Evolutionary conservation across 2,113 vertebrate species (phyloP).

Genomic region (Indicator maculatus): DNA sequence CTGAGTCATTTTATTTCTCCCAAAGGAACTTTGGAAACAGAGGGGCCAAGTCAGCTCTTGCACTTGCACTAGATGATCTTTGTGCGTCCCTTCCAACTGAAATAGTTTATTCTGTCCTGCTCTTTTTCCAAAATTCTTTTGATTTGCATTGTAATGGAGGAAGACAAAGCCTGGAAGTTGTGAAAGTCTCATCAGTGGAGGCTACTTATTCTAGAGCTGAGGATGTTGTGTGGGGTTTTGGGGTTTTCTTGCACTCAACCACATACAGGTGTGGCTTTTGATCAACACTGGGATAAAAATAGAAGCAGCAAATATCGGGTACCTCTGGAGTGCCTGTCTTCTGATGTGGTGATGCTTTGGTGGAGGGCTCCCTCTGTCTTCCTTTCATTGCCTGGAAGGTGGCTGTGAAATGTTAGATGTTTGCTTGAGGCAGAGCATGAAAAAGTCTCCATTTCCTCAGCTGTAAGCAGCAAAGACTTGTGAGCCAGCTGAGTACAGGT

Average conservation of each 20-base stretch:
- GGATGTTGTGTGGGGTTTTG: background rate
- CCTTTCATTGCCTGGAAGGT: background rate
- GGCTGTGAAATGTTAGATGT: background rate
- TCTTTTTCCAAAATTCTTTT: background rate
- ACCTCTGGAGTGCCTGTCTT: background rate
- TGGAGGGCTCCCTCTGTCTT: background rate
- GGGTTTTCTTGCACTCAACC: background rate
- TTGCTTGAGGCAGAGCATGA: background rate
- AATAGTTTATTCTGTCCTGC: too few relatives aligned
- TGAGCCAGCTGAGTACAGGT: background rate
- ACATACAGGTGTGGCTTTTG: background rate
- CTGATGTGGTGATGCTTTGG: background rate
- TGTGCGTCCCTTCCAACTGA: too few relatives aligned
- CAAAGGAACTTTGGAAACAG: background rate
- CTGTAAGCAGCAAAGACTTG: background rate
- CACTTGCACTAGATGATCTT: too few relatives aligned
- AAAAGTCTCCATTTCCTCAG: background rate
- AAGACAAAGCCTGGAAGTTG: background rate
- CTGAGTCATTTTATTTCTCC: background rate
- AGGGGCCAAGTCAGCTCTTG: background rate
- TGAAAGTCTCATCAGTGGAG: background rate
- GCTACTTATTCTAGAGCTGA: background rate
- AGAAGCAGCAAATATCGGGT: background rate
- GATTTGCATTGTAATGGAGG: background rate
- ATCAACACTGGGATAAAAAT: background rate